A percentile compares a stretch with the other conserved stretches of the same genome.
These are phyloP conservation scores for Carapus acus DNA, from an alignment of 2,797 vertebrate genomes.

Conservation along the genomic window DNA sequence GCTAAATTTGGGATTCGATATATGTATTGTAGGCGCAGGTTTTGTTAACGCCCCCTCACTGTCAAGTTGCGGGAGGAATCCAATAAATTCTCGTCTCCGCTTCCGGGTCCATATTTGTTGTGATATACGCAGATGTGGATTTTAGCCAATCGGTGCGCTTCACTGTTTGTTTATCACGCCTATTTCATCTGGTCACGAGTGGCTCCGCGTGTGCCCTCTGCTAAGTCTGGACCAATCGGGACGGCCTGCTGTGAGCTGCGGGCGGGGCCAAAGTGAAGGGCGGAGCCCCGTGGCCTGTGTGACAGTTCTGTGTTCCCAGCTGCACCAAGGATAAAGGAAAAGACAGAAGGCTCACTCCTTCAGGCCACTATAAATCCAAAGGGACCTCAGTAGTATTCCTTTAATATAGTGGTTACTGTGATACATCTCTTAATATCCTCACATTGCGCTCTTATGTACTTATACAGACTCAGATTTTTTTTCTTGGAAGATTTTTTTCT, in stretches of 20 bases:
- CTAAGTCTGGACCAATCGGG: conserved; percentile 54
- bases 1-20: no score
- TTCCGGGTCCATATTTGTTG: conserved; percentile 41
- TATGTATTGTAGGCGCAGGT: no score
- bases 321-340: conserved; percentile 35
- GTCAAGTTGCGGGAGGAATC: no score
- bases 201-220: conserved; percentile 40
- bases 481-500: no score
- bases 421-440: no score
- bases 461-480: no score
- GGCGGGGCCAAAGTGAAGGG: conserved; percentile 25
- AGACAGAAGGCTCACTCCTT: conserved; percentile 41
- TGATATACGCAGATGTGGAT: conserved; percentile 24
- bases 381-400: background rate
- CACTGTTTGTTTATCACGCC: conserved; percentile 9
- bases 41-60: no score
- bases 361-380: background rate
- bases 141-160: conserved; percentile 38
- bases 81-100: background rate
- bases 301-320: conserved; percentile 43
- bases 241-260: conserved; percentile 27
- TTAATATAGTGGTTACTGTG: no score
- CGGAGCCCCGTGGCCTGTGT: conserved; percentile 28
- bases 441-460: no score
- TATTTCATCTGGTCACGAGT: conserved; percentile 52